Evolutionary conservation across 2,888 invertebrate genomes (phyloP).

Genomic region (Hermaeophaga mercurialis): DNA sequence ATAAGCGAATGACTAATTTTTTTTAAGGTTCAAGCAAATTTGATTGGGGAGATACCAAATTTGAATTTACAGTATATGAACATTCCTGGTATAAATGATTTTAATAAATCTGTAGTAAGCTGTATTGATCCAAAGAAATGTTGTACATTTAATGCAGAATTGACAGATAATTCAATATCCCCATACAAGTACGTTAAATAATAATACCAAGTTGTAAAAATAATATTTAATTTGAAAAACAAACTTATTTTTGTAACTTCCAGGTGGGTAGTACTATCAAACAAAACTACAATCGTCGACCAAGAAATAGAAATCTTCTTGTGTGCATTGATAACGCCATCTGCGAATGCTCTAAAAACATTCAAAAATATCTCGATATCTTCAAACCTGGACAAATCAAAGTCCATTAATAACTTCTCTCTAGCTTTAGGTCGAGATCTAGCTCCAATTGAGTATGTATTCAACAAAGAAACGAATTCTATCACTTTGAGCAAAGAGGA

Average conservation of each 20-base stretch:
- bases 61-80: constrained; percentile 17
- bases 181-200: constrained; percentile 25
- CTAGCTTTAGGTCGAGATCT: background rate
- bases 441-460: constrained; percentile 3
- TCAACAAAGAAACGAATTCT: background rate
- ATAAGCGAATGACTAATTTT: too few relatives aligned
- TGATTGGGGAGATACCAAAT: background rate
- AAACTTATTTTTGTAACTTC: too few relatives aligned
- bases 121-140: constrained; percentile 16
- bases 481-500: constrained; percentile 6
- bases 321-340: constrained; percentile 14
- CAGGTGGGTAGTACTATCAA: constrained; percentile 21
- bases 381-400: constrained; percentile 3
- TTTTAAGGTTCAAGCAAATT: constrained; percentile 5
- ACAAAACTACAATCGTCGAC: constrained; percentile 18
- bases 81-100: constrained; percentile 1
- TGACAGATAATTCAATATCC: constrained; percentile 10
- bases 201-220: too few relatives aligned
- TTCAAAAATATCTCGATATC: constrained; percentile 22
- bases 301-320: constrained; percentile 19
- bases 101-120: background rate
- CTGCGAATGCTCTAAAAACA: background rate
- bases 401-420: constrained; percentile 6
- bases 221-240: too few relatives aligned
- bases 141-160: constrained; percentile 18